These are phyloP conservation scores for Mesopsocus fuscifrons DNA, from an alignment of 2,888 invertebrate genomes.

Conservation along the genomic window DNA sequence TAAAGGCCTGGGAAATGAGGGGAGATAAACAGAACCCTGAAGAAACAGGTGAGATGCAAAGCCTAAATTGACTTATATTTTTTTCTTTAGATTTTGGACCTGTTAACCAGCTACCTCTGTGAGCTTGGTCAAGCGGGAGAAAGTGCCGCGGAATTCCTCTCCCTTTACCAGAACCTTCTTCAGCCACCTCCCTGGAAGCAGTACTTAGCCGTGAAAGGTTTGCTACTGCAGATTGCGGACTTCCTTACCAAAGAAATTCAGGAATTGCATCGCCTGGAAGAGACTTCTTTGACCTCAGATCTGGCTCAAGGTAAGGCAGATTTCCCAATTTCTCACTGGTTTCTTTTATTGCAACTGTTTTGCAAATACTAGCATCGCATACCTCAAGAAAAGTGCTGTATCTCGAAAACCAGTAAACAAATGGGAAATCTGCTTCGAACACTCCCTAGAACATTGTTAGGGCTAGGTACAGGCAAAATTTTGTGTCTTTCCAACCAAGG, in stretches of 20 bases:
- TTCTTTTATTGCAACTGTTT: too few species aligned
- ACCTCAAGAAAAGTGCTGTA: too few species aligned
- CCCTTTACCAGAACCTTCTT: slow-evolving; percentile 68
- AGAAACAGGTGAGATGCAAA: slow-evolving; percentile 4
- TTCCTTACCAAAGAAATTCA: slow-evolving; percentile 77
- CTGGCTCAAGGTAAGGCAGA: slow-evolving; percentile 81
- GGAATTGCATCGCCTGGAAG: slow-evolving; percentile 72
- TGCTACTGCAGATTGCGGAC: slow-evolving; percentile 65
- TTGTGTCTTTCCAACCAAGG: too few species aligned
- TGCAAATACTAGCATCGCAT: too few species aligned
- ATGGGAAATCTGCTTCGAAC: too few species aligned
- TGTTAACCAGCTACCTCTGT: slow-evolving; percentile 73
- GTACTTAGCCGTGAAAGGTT: slow-evolving; percentile 74
- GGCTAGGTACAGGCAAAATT: too few species aligned
- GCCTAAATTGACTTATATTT: slow-evolving; percentile 7
- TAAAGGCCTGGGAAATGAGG: too few species aligned
- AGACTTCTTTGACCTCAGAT: slow-evolving; percentile 83
- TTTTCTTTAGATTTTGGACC: slow-evolving; percentile 46
- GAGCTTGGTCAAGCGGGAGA: slow-evolving; percentile 78
- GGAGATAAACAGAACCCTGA: too few species aligned
- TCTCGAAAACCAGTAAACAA: too few species aligned
- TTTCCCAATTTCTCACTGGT: too few species aligned
- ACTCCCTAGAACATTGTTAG: too few species aligned
- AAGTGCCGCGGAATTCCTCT: slow-evolving; percentile 77
- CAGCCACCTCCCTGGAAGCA: slow-evolving; percentile 83